These are phyloP conservation scores for Indri indri DNA, from an alignment of 2,113 vertebrate species.

Conservation along the genomic window DNA sequence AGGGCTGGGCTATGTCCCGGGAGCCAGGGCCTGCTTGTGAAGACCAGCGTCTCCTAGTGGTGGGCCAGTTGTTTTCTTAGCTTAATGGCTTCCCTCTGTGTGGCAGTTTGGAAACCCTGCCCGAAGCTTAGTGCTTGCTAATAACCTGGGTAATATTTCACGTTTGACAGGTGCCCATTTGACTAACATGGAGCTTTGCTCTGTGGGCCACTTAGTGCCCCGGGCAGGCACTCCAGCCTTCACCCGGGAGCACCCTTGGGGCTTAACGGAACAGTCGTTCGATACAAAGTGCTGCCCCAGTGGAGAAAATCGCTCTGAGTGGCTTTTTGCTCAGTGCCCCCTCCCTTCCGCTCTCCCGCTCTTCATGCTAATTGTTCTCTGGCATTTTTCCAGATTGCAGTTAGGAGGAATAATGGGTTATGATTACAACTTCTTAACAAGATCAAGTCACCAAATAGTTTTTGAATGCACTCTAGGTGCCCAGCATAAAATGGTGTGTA, in stretches of 20 bases:
- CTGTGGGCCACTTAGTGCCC: neutral
- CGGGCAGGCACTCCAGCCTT: neutral
- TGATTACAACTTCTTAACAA: conserved; percentile 22
- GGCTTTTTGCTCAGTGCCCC: neutral
- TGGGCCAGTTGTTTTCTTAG: neutral
- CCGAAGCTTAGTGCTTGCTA: neutral
- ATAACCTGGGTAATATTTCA: neutral
- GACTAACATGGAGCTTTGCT: neutral
- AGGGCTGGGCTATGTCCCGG: neutral
- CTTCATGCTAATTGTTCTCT: neutral
- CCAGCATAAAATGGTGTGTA: neutral
- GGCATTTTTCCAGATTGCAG: conserved; percentile 9
- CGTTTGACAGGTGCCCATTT: neutral
- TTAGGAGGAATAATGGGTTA: conserved; percentile 42
- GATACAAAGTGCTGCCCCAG: neutral
- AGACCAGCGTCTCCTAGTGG: neutral
- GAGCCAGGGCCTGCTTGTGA: neutral
- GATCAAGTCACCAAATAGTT: neutral
- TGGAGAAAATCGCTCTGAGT: neutral
- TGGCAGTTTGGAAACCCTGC: neutral
- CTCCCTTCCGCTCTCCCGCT: neutral
- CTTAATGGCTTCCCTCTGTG: neutral
- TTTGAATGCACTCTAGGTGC: neutral
- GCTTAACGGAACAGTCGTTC: neutral
- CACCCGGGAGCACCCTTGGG: neutral